A percentile compares a stretch with the other conserved stretches of the same genome.
These are phyloP conservation scores for Cyprinella venusta DNA, from an alignment of 2,797 vertebrate genomes.

Conservation along the genomic window DNA sequence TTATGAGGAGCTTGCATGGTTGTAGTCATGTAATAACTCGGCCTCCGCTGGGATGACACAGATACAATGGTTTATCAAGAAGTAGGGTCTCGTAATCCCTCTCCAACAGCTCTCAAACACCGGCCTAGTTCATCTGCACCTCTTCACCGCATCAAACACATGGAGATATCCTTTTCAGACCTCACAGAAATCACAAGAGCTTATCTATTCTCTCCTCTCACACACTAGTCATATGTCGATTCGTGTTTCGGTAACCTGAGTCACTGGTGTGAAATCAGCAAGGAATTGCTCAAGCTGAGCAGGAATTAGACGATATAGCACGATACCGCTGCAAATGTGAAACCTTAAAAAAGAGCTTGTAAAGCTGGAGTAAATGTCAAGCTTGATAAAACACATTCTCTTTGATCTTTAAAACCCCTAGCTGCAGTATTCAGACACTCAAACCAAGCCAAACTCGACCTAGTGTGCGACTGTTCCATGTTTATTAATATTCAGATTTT, in stretches of 20 bases:
- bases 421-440: conserved; percentile 43
- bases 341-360: conserved; percentile 49
- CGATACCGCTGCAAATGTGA: conserved; percentile 35
- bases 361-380: conserved; percentile 66
- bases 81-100: conserved; percentile 66
- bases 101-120: conserved; percentile 51
- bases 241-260: conserved; percentile 51
- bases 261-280: conserved; percentile 33
- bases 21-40: conserved; percentile 54
- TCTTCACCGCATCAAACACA: conserved; percentile 61
- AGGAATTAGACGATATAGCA: conserved; percentile 27
- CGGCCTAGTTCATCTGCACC: conserved; percentile 41
- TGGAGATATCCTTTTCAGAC: conserved; percentile 3
- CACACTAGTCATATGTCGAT: conserved; percentile 51
- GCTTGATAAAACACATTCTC: conserved; percentile 55
- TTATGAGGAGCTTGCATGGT: conserved; percentile 49
- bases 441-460: conserved; percentile 34
- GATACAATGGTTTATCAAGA: conserved; percentile 66
- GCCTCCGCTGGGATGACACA: conserved; percentile 37
- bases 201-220: conserved; percentile 27
- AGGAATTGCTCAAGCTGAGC: conserved; percentile 49
- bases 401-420: conserved; percentile 62
- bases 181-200: conserved; percentile 10
- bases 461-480: conserved; percentile 43
- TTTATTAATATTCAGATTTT: conserved; percentile 61